Evolutionary conservation across 2,113 vertebrate species (phyloP), one percentile per base, ranked within the genome.

Genomic region (Protomyctophum bolini): DNA sequence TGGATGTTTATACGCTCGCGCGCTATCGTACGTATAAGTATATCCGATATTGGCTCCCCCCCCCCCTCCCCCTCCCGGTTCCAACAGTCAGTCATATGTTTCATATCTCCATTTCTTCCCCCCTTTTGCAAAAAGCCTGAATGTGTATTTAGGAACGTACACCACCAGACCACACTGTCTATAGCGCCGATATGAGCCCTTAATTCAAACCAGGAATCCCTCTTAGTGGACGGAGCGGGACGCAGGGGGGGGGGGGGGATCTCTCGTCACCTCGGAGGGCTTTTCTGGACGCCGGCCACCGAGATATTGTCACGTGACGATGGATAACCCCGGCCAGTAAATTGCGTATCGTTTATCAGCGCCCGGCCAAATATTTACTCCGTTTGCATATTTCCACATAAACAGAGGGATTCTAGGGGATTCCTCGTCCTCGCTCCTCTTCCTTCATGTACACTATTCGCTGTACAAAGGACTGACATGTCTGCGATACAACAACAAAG

Each of bases 181-280:
- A 82, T 63, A 69, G 69, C 77, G 81, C 85, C 84, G 88, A 84
- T 80, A 86, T 63, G 79, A 76, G 81, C 79, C 75, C 66, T 47
- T 91, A 87, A 92, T 91, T 92, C 80, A 87, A 90, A 85, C 62
- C 87, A 89, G 84, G 72, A 88, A 88, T 83, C 85, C 81, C 62
- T 77, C 76, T 75, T 59, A 70, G 76, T 73, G 81, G 85, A 82
- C 83, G 80, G 82, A 41, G 85, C 87, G 79, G 52, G 58, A 88
- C 47, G 69, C 29, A 58, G 75, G 60, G 75, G 79, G 86, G 80
- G 72, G 79, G 86, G 80, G 72, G 79, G 76, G 84, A 89, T 87
- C 83, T 86, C 72, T 91, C 83, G 69, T 76, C 84, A 21, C 65
- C 58, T 76, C 63, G 62, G 72, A 66, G 57, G 68, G 51, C 66